Evolutionary conservation across 2,113 vertebrate genomes (phyloP), one percentile per base, ranked within the genome.

Genomic region (Arothron firmamentum): DNA sequence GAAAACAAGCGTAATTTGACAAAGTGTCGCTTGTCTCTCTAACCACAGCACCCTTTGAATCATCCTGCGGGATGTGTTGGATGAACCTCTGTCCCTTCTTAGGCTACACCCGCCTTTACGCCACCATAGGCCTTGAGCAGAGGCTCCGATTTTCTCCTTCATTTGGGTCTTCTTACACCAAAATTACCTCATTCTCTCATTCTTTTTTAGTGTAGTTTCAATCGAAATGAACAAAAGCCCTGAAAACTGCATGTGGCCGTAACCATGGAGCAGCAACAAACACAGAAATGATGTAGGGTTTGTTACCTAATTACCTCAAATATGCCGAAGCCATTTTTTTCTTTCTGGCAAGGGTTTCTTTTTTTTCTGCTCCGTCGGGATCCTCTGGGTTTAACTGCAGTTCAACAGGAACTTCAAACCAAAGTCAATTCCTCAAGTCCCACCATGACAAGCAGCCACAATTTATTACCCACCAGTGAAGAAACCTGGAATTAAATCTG

Each of bases 391-490:
- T 57, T 56, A 74, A 73, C 56, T 67, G 46, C 45, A 65, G 67
- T 80, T 70, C 72, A 58, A 59, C 79, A 77, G 74, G 67, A 80
- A 76, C 72, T 48, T 78, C 38, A 17, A 67, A 59, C 61, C 42
- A 42, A 48, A 65, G 78, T 59, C 64, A 75, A 80, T 82, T 75
- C 79, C 56, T 84, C 41, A 19, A n/a, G 56, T 65, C 67, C 47
- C 62, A 75, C 62, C 62, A 65, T 72, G 78, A 81, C 75, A 79
- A 79, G 61, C 54, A 66, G 59, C 84, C 76, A 72, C 69, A 74
- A 75, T 81, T 85, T 83, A 87, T 80, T 75, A 82, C 80, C 70
- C 52, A 53, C 70, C 38, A 64, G 83, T 74, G 63, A 41, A 56
- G 71, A 65, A 79, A 78, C 67, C 48, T 4, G 65, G 59, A 83